These are phyloP conservation scores for Apodemus agrarius DNA, from an alignment of 2,797 vertebrate genomes.

Conservation along the genomic window DNA sequence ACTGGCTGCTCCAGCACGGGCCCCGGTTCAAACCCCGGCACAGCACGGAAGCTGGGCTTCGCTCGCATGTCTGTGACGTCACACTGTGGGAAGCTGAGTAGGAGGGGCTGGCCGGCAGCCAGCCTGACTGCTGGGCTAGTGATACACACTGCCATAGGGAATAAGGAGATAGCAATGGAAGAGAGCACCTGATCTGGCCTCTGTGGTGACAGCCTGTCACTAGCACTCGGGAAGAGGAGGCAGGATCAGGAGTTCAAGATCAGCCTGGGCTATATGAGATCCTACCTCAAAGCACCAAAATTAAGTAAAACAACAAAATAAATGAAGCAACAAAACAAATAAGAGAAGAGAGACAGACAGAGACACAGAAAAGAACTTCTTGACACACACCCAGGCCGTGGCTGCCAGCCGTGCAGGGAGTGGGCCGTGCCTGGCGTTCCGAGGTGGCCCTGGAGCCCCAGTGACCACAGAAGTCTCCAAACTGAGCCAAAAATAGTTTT, in stretches of 20 bases:
- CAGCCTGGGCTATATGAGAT: neutral
- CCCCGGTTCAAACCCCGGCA: neutral
- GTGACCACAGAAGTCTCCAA: slow-evolving; percentile 89
- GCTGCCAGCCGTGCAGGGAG: slow-evolving; percentile 81
- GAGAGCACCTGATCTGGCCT: neutral
- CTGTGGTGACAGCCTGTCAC: neutral
- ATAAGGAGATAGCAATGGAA: neutral
- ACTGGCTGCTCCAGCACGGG: neutral
- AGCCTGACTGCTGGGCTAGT: neutral
- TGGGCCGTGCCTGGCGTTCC: slow-evolving; percentile 87
- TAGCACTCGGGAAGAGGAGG: neutral
- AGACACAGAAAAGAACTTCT: neutral
- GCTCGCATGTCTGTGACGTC: too few species aligned
- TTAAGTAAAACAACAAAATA: neutral
- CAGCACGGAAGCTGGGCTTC: neutral
- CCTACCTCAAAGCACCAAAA: neutral
- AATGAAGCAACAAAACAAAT: neutral
- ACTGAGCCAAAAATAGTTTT: slow-evolving; percentile 89
- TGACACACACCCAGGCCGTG: slow-evolving; percentile 52
- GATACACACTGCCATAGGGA: neutral
- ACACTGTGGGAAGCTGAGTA: neutral
- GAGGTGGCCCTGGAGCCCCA: slow-evolving; percentile 86
- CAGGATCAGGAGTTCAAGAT: too few species aligned
- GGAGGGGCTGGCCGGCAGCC: too few species aligned
- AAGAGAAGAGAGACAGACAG: neutral